These are phyloP conservation scores for Silurus asotus DNA, from an alignment of 2,113 vertebrate genomes.

Conservation along the genomic window DNA sequence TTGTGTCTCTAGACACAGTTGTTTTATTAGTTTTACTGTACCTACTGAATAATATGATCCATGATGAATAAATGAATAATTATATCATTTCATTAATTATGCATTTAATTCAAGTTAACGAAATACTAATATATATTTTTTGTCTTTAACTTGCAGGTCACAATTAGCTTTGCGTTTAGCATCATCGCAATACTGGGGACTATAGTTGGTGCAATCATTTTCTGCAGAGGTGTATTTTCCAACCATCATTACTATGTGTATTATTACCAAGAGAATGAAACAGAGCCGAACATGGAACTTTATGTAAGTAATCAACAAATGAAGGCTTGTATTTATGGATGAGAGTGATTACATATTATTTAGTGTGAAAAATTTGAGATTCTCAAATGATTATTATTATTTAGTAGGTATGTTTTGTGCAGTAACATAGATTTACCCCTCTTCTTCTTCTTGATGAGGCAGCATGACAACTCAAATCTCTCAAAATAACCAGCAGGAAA, in stretches of 20 bases:
- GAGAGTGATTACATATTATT: neutral
- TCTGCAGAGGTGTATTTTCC: accelerated
- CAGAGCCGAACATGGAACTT: neutral
- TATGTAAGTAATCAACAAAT: slow-evolving; percentile 21
- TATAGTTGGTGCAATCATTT: neutral
- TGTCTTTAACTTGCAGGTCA: slow-evolving; percentile 59
- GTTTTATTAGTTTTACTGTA: neutral
- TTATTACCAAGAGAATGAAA: neutral
- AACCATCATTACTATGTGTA: accelerated
- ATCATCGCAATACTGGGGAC: slow-evolving; percentile 55
- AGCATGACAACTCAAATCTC: neutral
- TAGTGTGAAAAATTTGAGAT: neutral
- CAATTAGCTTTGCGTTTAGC: slow-evolving; percentile 65
- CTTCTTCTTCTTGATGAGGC: neutral
- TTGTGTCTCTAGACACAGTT: neutral
- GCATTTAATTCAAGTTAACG: neutral
- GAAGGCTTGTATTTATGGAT: neutral
- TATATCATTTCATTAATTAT: neutral
- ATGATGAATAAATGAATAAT: neutral
- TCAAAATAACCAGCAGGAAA: too few relatives aligned
- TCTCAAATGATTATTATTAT: too few relatives aligned
- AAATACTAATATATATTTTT: neutral
- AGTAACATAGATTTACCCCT: neutral
- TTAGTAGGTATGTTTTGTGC: neutral
- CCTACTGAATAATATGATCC: neutral